Conservation (phyloP, 2,888 invertebrate genomes). For the Trachelus iudaicus region DNA sequence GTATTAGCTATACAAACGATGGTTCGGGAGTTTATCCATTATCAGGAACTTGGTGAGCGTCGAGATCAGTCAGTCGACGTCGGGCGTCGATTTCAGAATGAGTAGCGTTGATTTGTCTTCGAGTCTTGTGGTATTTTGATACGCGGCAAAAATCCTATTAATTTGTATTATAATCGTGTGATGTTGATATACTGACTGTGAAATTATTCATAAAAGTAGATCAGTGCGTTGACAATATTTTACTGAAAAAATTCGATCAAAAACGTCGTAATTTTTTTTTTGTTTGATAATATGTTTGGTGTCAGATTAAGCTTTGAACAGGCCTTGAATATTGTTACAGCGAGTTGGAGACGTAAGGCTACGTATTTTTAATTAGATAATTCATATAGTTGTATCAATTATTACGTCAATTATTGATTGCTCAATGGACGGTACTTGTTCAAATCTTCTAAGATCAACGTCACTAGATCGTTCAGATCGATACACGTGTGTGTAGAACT, state of each 20-base stretch:
- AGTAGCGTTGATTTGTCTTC: background rate
- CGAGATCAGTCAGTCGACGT: background rate
- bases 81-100: background rate
- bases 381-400: background rate
- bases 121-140: conserved; percentile 1
- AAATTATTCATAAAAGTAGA: background rate
- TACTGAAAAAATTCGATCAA: background rate
- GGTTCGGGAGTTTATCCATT: background rate
- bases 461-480: conserved; percentile 32
- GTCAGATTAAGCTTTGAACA: conserved; percentile 16
- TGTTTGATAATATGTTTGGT: conserved; percentile 5
- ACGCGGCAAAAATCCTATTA: background rate
- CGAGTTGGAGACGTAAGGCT: conserved; percentile 22
- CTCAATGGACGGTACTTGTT: background rate
- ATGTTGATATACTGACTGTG: background rate
- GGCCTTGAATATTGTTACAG: conserved; percentile 15
- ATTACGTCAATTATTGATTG: background rate
- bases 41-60: background rate
- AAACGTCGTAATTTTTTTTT: background rate
- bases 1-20: background rate
- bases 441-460: conserved; percentile 17
- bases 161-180: background rate
- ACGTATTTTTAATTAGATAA: background rate
- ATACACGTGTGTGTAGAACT: conserved; percentile 18
- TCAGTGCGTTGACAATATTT: background rate